Evolutionary conservation across 2,888 invertebrate genomes (phyloP).

Genomic region (Petrolisthes manimaculis): DNA sequence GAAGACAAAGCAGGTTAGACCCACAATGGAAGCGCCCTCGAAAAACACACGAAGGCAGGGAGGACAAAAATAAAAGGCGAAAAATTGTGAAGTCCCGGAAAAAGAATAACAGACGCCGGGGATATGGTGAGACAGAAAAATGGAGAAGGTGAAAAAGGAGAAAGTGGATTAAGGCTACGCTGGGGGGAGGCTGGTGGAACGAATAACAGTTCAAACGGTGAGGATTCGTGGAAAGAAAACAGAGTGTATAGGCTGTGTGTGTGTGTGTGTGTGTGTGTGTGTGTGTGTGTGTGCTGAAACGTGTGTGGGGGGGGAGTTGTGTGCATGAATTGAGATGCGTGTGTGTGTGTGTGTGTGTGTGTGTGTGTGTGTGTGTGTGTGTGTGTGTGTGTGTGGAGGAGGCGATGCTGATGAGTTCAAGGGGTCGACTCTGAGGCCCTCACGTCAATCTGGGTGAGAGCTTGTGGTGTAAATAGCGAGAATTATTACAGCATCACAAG

Average conservation of each 20-base stretch:
- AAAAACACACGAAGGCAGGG: background rate
- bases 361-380: background rate
- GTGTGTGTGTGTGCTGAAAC: no score
- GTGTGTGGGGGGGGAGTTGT: conserved; percentile 17
- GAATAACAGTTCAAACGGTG: background rate
- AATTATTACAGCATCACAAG: no score
- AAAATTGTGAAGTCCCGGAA: no score
- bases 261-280: no score
- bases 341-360: conserved; percentile 12
- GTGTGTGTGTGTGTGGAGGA: background rate
- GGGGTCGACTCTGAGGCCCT: background rate
- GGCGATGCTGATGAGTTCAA: background rate
- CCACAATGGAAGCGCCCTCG: no score
- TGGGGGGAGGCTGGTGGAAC: conserved; percentile 7
- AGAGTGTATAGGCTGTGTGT: conserved; percentile 14
- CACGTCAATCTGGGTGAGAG: background rate
- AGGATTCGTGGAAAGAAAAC: background rate
- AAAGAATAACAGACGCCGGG: conserved; percentile 5
- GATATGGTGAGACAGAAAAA: conserved; percentile 8
- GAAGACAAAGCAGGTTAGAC: no score
- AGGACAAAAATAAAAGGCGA: background rate
- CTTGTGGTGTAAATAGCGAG: background rate
- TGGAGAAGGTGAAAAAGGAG: conserved; percentile 12
- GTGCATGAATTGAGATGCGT: conserved; percentile 7
- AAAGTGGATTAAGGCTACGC: background rate